Evolutionary conservation across 2,113 vertebrate species (phyloP).

Genomic region (Bufo bufo): DNA sequence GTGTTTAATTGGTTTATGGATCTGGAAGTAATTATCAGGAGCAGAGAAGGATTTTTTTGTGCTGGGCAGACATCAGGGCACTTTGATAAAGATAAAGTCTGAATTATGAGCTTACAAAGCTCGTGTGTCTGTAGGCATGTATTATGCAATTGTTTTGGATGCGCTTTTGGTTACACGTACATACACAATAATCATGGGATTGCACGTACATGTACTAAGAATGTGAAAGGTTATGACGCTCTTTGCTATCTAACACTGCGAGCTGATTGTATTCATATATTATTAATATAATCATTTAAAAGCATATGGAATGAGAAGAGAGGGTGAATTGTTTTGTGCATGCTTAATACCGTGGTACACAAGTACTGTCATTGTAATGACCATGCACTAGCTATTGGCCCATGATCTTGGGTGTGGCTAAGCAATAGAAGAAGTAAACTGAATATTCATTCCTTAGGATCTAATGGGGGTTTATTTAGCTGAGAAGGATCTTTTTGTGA

Average conservation of each 20-base stretch:
- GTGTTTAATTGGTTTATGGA: slow-evolving; percentile 58
- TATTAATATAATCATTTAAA: not conserved
- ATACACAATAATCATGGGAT: not conserved
- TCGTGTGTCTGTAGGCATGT: not conserved
- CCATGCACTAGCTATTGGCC: not conserved
- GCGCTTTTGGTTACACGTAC: not conserved
- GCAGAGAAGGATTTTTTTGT: slow-evolving; percentile 35
- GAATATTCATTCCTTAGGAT: not conserved
- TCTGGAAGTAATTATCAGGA: slow-evolving; percentile 58
- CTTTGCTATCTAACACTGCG: not conserved
- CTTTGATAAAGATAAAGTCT: slow-evolving; percentile 42
- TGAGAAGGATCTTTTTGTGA: not conserved
- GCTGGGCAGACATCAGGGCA: slow-evolving; percentile 45
- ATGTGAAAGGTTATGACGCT: not conserved
- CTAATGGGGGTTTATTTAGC: not conserved
- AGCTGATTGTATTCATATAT: not conserved
- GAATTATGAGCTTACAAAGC: slow-evolving; percentile 19
- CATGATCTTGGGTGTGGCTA: not conserved
- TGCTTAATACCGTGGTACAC: not conserved
- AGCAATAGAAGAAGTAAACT: not conserved
- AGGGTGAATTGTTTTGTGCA: not conserved
- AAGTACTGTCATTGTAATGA: too few species aligned
- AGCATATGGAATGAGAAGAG: not conserved
- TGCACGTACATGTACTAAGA: not conserved
- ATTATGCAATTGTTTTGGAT: not conserved